Evolutionary conservation across 2,888 invertebrate species (phyloP).

Genomic region (Cotesia congregata): DNA sequence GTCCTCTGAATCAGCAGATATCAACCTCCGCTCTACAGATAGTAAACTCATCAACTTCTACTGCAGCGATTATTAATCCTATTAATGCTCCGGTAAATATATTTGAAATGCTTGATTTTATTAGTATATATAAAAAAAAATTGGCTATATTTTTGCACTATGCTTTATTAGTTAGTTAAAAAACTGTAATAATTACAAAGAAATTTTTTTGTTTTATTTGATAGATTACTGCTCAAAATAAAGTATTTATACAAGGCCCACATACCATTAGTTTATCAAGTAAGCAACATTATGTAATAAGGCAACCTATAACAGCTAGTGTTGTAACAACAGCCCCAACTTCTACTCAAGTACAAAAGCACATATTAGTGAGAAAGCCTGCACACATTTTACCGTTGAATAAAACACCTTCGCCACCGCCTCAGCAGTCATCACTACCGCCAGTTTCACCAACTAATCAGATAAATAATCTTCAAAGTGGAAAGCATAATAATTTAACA

Average conservation of each 20-base stretch:
- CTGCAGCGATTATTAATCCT: constrained; percentile 62
- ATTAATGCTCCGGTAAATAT: constrained; percentile 61
- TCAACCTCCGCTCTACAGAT: constrained; percentile 43
- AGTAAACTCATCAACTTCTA: constrained; percentile 51
- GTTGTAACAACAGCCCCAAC: constrained; percentile 33
- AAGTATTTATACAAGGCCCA: constrained; percentile 64
- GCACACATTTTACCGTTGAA: constrained; percentile 66
- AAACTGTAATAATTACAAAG: no score
- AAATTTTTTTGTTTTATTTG: constrained; percentile 40
- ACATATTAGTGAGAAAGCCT: constrained; percentile 65
- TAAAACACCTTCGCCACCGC: constrained; percentile 41
- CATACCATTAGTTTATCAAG: constrained; percentile 58
- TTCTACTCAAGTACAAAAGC: constrained; percentile 60
- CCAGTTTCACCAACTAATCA: constrained; percentile 47
- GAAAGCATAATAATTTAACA: constrained; percentile 65
- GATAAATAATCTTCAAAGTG: constrained; percentile 55
- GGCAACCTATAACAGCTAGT: constrained; percentile 56
- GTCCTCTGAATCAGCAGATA: constrained; percentile 54
- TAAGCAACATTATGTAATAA: constrained; percentile 64
- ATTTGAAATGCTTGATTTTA: no score
- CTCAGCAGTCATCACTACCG: not conserved
- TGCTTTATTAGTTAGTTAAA: not conserved
- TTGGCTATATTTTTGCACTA: not conserved
- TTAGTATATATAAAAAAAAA: not conserved
- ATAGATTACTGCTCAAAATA: constrained; percentile 62